Conservation (phyloP, 2,888 invertebrate species). For the Drosophila buzzatii region DNA sequence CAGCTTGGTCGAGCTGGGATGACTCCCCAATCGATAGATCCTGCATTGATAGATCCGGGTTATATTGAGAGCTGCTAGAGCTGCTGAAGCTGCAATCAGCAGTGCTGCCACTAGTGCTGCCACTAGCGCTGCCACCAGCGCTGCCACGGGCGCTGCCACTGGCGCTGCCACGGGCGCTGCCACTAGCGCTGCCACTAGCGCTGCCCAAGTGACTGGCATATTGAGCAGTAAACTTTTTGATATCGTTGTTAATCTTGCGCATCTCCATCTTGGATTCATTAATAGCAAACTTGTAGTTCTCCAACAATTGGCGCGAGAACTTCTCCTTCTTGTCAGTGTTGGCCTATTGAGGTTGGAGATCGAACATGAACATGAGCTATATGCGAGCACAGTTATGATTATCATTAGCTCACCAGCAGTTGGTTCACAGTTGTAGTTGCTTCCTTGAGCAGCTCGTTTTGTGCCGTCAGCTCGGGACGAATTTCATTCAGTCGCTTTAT, state of each 20-base stretch:
- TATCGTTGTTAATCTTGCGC: neutral
- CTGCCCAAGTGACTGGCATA: too few relatives aligned
- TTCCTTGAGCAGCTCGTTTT: neutral
- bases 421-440: neutral
- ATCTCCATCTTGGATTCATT: neutral
- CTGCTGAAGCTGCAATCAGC: neutral
- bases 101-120: too few relatives aligned
- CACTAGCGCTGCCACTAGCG: too few relatives aligned
- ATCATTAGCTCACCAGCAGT: neutral
- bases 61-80: neutral
- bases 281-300: neutral
- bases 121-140: too few relatives aligned
- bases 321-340: neutral
- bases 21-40: neutral
- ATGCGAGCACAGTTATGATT: too few relatives aligned
- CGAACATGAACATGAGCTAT: too few relatives aligned
- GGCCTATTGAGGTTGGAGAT: too few relatives aligned
- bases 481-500: neutral
- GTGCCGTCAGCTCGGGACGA: neutral
- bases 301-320: neutral
- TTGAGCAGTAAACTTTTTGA: neutral
- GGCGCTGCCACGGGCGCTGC: too few relatives aligned
- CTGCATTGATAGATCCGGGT: neutral
- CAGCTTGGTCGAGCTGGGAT: too few relatives aligned
- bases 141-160: too few relatives aligned